Evolutionary conservation across 2,113 vertebrate species (phyloP).

Genomic region (Zosterops japonicus): DNA sequence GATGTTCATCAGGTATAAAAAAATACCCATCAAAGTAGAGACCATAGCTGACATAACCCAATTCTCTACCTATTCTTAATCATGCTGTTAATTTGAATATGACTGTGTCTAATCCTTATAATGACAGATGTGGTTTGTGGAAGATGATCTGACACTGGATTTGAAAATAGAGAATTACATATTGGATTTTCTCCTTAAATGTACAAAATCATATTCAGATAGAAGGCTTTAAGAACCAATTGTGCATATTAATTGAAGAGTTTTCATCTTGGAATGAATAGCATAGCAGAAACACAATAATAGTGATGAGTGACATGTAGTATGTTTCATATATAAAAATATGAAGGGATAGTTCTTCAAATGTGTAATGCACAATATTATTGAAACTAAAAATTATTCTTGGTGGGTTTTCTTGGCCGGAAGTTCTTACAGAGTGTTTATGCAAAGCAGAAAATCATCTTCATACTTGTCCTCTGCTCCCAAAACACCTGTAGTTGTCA

Average conservation of each 20-base stretch:
- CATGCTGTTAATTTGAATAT: background rate
- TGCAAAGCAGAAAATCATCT: slow-evolving; percentile 25
- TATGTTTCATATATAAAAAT: background rate
- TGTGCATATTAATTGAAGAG: background rate
- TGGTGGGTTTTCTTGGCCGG: background rate
- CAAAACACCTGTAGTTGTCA: slow-evolving; percentile 61
- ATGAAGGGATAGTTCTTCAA: slow-evolving; percentile 52
- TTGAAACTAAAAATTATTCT: slow-evolving; percentile 37
- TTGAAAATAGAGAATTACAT: background rate
- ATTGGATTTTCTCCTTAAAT: background rate
- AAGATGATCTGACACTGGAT: background rate
- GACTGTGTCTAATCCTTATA: background rate
- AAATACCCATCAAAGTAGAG: background rate
- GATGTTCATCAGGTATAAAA: background rate
- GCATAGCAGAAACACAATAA: background rate
- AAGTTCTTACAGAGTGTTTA: background rate
- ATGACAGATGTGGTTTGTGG: background rate
- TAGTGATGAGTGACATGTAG: background rate
- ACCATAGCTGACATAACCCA: background rate
- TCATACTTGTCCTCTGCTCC: slow-evolving; percentile 55
- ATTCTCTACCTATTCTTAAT: background rate
- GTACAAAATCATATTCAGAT: background rate
- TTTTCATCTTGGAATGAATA: background rate
- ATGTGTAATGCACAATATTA: slow-evolving; percentile 46
- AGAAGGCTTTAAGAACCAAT: background rate